Evolutionary conservation across 2,113 vertebrate genomes (phyloP).

Genomic region (Pedetes capensis): DNA sequence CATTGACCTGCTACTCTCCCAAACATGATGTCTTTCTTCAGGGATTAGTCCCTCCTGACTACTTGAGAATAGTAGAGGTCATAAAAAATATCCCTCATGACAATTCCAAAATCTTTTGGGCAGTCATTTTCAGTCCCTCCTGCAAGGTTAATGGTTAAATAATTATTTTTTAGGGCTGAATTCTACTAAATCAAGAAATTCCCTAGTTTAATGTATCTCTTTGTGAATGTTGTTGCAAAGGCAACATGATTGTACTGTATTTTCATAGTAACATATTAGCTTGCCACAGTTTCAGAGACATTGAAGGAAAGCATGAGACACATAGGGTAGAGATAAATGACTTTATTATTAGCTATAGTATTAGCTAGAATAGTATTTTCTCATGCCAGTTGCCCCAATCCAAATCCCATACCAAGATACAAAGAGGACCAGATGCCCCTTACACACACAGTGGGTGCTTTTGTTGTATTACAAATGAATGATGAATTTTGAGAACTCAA

Average conservation of each 20-base stretch:
- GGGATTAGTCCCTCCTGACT: too few species aligned
- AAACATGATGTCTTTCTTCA: too few species aligned
- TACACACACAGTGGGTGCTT: not conserved
- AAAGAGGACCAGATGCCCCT: not conserved
- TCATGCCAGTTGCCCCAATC: not conserved
- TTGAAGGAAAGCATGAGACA: not conserved
- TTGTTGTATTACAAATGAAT: not conserved
- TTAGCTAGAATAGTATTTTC: not conserved
- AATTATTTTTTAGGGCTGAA: not conserved
- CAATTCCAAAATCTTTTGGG: not conserved
- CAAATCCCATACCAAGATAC: not conserved
- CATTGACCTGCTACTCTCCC: too few species aligned
- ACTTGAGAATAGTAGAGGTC: too few species aligned
- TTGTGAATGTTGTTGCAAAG: not conserved
- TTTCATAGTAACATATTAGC: not conserved
- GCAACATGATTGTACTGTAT: not conserved
- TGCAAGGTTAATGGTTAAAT: not conserved
- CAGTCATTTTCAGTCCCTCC: not conserved
- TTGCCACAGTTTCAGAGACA: not conserved
- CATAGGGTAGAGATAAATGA: not conserved
- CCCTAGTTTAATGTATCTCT: not conserved
- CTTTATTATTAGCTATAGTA: not conserved
- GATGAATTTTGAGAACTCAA: not conserved
- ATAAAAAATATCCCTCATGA: too few species aligned
- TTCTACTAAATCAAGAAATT: not conserved